Conservation (phyloP, 2,113 vertebrate species). For the Calyptommatus sinebrachiatus region DNA sequence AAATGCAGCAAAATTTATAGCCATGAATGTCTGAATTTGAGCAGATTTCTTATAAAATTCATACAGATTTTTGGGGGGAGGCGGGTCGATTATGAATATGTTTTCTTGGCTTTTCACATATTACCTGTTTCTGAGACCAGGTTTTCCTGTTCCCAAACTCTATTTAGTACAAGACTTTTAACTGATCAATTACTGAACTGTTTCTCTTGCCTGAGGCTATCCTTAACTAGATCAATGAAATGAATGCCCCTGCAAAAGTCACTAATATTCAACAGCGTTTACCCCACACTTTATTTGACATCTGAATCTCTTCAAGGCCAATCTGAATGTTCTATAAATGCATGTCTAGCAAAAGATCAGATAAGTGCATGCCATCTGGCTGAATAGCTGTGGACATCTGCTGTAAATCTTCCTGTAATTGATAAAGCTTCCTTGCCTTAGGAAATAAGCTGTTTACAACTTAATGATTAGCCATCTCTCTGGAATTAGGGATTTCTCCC, state of each 20-base stretch:
- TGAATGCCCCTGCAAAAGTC: not conserved
- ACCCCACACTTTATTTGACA: not conserved
- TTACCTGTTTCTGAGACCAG: not conserved
- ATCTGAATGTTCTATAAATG: not conserved
- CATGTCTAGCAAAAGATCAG: conserved; percentile 4
- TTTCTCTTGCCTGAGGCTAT: not conserved
- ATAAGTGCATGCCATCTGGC: conserved; percentile 16
- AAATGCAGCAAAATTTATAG: not conserved
- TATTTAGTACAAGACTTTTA: not conserved
- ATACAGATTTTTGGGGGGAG: not conserved
- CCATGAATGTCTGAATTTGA: not conserved
- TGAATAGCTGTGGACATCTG: conserved; percentile 14
- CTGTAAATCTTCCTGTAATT: conserved; percentile 28
- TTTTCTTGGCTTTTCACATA: not conserved
- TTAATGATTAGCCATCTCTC: conserved; percentile 23
- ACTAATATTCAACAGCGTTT: not conserved
- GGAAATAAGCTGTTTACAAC: conserved; percentile 26
- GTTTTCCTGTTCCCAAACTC: not conserved
- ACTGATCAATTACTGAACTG: not conserved
- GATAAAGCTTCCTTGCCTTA: conserved; percentile 16
- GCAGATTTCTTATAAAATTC: not conserved
- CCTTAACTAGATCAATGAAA: not conserved
- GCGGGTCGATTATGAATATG: not conserved
- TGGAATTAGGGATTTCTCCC: conserved; percentile 7
- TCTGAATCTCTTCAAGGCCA: not conserved